phyloP scores from a whole-genome alignment of 1,140 invertebrate genomes.

The Phenacoccus solenopsis region DNA sequence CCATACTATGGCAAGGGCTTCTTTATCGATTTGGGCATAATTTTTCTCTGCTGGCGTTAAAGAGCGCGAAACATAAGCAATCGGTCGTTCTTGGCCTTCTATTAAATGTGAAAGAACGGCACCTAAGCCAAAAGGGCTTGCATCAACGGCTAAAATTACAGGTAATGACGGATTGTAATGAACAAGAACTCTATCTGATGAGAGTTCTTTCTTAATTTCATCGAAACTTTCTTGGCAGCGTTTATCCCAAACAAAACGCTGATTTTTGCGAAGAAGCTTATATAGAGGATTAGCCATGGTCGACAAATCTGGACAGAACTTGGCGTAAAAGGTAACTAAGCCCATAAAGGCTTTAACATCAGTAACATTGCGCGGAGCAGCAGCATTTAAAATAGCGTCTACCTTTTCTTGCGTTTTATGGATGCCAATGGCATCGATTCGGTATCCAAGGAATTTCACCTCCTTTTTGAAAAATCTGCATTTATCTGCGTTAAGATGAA shows the following conservation, averaged over 20 bases:
- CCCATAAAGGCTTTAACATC: slow-evolving; percentile 28
- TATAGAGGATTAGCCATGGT: slow-evolving; percentile 20
- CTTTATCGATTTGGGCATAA: slow-evolving; percentile 38
- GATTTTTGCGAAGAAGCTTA: slow-evolving; percentile 12
- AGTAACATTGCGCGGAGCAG: slow-evolving; percentile 14
- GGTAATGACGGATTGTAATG: slow-evolving; percentile 23
- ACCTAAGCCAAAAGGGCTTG: slow-evolving; percentile 26
- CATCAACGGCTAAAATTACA: slow-evolving; percentile 27
- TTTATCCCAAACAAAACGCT: slow-evolving; percentile 23
- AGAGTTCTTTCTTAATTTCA: slow-evolving; percentile 26
- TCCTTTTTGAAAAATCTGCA: slow-evolving; percentile 20
- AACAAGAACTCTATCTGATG: slow-evolving; percentile 22
- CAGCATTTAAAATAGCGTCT: not conserved
- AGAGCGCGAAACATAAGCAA: slow-evolving; percentile 33
- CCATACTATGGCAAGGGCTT: slow-evolving; percentile 37
- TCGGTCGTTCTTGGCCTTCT: slow-evolving; percentile 21
- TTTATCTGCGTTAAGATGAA: slow-evolving; percentile 15
- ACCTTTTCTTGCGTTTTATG: not conserved
- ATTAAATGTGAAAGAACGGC: slow-evolving; percentile 27
- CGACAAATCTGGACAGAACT: slow-evolving; percentile 26
- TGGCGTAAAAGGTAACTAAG: slow-evolving; percentile 30
- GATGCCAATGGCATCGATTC: slow-evolving; percentile 22
- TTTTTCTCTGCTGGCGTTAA: slow-evolving; percentile 32
- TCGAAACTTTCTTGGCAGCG: slow-evolving; percentile 30
- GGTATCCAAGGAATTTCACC: not conserved